Evolutionary conservation across 1,140 invertebrate species (phyloP).

Genomic region (Pomacea maculata): DNA sequence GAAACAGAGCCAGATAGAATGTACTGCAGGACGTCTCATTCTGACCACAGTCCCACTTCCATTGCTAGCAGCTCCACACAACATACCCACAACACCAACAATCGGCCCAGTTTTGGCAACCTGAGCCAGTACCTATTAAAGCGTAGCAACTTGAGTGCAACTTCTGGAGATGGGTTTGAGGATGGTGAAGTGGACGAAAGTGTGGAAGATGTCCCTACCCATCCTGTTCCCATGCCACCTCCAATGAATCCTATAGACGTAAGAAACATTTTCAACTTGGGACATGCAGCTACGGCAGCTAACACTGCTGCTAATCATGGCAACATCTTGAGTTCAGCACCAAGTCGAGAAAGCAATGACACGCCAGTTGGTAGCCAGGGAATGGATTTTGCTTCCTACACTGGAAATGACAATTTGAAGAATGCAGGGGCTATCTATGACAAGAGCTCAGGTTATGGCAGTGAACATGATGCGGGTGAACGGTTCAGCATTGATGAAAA

Average conservation of each 20-base stretch:
- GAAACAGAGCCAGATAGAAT: conserved; percentile 51
- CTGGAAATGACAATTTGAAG: conserved; percentile 50
- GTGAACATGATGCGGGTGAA: conserved; percentile 57
- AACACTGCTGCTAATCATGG: conserved; percentile 27
- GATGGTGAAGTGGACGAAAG: background rate
- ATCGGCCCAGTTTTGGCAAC: conserved; percentile 46
- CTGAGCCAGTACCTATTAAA: conserved; percentile 53
- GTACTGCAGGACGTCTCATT: conserved; percentile 41
- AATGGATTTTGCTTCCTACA: conserved; percentile 37
- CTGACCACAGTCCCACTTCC: conserved; percentile 53
- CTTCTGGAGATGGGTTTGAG: background rate
- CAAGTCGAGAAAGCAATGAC: conserved; percentile 42
- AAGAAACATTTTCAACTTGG: conserved; percentile 50
- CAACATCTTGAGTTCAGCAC: conserved; percentile 4
- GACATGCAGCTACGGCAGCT: conserved; percentile 22
- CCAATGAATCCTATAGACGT: conserved; percentile 58
- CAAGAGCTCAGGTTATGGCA: conserved; percentile 61
- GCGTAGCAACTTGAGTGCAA: conserved; percentile 1
- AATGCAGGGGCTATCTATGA: conserved; percentile 44
- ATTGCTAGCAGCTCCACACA: conserved; percentile 47
- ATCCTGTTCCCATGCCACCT: conserved; percentile 52
- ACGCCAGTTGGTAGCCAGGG: conserved; percentile 55
- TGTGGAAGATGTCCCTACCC: conserved; percentile 26
- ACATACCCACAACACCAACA: conserved; percentile 37
- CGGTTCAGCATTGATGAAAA: conserved; percentile 51